phyloP scores from a whole-genome alignment of 2,797 vertebrate species.

The Dendrocincla fuliginosa region DNA sequence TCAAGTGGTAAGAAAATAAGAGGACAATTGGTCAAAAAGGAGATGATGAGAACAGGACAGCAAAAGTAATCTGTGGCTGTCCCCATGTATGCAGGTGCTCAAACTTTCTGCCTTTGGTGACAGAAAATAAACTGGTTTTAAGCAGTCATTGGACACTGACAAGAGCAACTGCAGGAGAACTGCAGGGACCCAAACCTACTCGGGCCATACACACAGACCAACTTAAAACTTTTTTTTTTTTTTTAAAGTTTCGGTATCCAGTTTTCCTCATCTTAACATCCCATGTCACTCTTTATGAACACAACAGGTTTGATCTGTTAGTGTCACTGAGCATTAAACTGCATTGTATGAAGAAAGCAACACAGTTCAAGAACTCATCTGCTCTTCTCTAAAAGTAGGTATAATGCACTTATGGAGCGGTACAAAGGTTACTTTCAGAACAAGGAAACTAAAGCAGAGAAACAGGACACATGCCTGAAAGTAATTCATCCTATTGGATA shows the following conservation, averaged over 20 bases:
- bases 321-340: neutral
- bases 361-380: neutral
- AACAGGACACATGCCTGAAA: conserved; percentile 85
- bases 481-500: conserved; percentile 99
- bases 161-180: neutral
- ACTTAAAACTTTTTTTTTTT: neutral
- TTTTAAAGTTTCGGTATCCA: neutral
- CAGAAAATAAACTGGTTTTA: neutral
- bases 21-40: neutral
- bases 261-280: neutral
- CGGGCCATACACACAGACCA: neutral
- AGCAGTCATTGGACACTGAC: neutral
- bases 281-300: neutral
- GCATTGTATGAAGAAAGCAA: neutral
- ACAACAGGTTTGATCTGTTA: neutral
- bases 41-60: neutral
- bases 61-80: neutral
- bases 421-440: neutral
- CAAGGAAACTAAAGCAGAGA: neutral
- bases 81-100: neutral
- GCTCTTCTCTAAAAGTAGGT: neutral
- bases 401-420: neutral
- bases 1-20: neutral
- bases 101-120: neutral
- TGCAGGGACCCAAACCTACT: neutral